Base-by-base conservation (phyloP, 2,888 invertebrate genomes). In the Petrolisthes manimaculis region DNA sequence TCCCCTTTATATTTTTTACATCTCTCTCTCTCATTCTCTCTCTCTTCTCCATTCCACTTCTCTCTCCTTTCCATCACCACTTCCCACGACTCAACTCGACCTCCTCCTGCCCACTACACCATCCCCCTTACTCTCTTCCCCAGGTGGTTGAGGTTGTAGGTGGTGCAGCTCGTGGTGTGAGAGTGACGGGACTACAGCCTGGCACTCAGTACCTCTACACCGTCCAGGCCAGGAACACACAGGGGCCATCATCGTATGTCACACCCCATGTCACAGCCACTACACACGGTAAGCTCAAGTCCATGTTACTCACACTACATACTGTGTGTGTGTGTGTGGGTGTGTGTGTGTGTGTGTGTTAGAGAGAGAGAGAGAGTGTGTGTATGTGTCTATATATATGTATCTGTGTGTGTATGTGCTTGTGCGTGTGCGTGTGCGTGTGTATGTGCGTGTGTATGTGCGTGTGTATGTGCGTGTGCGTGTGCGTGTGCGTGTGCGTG, bases 141-240 rank as follows among this genome's bases (percentile, higher is more conserved):
- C 82, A 86, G 86, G 78, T 83, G 69, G 83, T 83, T 61, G 86
- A 86, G 55, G 83, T 86, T 4, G n/a, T 75, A 2, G 86, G 86
- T 5, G 86, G 86, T 12, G 86, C 74, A 24, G 24, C 86, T 4
- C 51, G 24, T 9, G 83, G 83, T 6, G 78, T 75, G 18, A 83
- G 75, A 0, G 82, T 86, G 24, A 12, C 37, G 12, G 53, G 61
- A 53, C 78, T 86, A 4, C 67, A 61, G 4, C 74, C 83, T 0
- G 83, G 61, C 21, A 86, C 86, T 6, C 53, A 82, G 69, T 86
- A 83, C 14, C 75, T 86, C 5, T 86, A 83, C 74, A 86, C 83
- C 24, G 77, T 86, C 4, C 86, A 86, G 37, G 86, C 86, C 12
- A 75, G 69, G 78, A 86, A 86, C 83, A 74, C 77, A 3, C 83